These are phyloP conservation scores for Etheostoma nigrum DNA, from an alignment of 2,797 vertebrate genomes.

Conservation along the genomic window DNA sequence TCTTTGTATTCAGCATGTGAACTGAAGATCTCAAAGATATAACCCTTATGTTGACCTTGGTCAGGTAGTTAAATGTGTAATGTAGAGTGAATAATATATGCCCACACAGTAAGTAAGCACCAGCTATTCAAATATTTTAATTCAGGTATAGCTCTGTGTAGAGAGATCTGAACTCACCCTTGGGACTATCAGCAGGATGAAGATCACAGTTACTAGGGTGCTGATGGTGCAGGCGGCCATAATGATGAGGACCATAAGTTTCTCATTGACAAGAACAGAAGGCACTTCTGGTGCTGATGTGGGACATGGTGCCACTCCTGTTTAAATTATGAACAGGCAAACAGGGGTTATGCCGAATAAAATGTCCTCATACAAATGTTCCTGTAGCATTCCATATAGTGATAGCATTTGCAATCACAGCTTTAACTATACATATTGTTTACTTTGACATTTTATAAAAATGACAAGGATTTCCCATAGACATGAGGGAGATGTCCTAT, in stretches of 20 bases:
- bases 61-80: too few species aligned
- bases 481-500: background rate
- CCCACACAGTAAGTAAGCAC: background rate
- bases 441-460: background rate
- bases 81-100: background rate
- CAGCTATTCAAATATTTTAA: background rate
- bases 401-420: background rate
- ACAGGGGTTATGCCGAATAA: background rate
- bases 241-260: background rate
- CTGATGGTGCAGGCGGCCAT: background rate
- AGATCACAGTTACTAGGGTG: background rate
- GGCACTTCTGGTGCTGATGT: rapidly evolving
- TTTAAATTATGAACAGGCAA: background rate
- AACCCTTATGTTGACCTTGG: background rate
- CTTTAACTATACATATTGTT: background rate
- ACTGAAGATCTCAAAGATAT: background rate
- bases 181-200: conserved; percentile 7
- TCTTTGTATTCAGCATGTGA: background rate
- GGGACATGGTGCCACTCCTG: background rate
- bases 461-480: background rate
- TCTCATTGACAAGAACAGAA: rapidly evolving
- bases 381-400: background rate
- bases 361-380: background rate
- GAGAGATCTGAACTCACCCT: conserved; percentile 38
- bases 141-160: background rate